phyloP scores from a whole-genome alignment of 1,140 invertebrate species.

The Drosophila malerkotliana region DNA sequence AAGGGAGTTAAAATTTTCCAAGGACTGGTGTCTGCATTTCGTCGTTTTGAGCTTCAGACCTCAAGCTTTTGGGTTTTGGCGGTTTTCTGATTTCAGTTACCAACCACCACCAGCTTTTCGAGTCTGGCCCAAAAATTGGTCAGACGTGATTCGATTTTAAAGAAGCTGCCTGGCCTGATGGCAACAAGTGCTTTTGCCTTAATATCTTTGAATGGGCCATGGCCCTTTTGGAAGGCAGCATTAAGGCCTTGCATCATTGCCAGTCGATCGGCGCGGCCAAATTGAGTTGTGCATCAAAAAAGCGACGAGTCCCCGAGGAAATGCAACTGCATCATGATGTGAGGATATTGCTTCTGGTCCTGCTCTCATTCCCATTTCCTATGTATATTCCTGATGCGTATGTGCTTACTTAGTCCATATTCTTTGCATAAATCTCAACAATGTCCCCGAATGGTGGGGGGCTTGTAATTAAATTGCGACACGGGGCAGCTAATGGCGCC shows the following conservation, averaged over 20 bases:
- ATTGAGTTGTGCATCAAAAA: conserved; percentile 70
- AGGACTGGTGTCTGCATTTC: conserved; percentile 6
- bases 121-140: conserved; percentile 61
- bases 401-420: conserved; percentile 32
- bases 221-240: conserved; percentile 33
- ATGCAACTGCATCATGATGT: conserved; percentile 45
- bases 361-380: not conserved
- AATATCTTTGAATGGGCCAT: conserved; percentile 62
- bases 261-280: conserved; percentile 42
- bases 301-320: conserved; percentile 43
- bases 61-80: not conserved
- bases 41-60: not conserved
- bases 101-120: not conserved
- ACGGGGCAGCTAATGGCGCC: conserved; percentile 73
- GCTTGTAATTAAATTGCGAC: conserved; percentile 78
- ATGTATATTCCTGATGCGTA: conserved; percentile 23
- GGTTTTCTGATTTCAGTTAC: conserved; percentile 6
- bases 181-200: conserved; percentile 66
- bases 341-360: conserved; percentile 7
- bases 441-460: conserved; percentile 34
- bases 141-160: conserved; percentile 83
- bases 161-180: conserved; percentile 62
- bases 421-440: conserved; percentile 70
- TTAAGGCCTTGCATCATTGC: conserved; percentile 23
- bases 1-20: conserved; percentile 75